Conservation (phyloP, 2,888 invertebrate genomes). For the Aphodius sticticus region DNA sequence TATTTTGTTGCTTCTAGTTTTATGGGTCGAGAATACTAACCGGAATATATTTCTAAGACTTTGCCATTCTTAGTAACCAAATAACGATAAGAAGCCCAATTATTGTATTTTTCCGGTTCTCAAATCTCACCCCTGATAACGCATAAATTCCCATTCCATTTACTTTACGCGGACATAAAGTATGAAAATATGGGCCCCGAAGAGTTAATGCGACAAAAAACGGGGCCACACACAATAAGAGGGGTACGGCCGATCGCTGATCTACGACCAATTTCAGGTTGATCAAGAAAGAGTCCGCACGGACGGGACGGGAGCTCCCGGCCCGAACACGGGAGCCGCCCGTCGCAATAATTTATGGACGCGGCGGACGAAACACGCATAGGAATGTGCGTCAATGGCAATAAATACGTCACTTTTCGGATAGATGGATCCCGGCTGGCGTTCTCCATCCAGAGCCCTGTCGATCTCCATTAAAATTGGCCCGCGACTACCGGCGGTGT, state of each 20-base stretch:
- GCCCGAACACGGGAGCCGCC: background rate
- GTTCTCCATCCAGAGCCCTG: background rate
- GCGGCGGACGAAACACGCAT: background rate
- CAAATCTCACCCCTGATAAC: no score
- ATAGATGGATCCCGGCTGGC: background rate
- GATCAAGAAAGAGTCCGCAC: background rate
- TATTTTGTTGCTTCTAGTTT: no score
- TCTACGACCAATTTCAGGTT: background rate
- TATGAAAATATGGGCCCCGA: background rate
- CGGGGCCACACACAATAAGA: background rate
- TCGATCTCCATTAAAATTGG: background rate
- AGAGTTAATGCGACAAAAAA: background rate
- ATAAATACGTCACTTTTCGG: conserved; percentile 4
- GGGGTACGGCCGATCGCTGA: background rate
- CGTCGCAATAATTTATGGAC: background rate
- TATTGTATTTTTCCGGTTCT: no score
- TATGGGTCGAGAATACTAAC: no score
- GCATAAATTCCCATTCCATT: no score
- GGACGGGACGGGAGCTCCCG: background rate
- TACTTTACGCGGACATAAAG: no score
- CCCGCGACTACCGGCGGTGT: background rate
- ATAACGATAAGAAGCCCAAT: no score
- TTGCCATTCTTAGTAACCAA: no score
- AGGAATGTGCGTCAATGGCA: background rate
- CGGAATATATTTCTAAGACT: no score